Conservation (phyloP, 2,888 invertebrate genomes). For the Thereva nobilitata region DNA sequence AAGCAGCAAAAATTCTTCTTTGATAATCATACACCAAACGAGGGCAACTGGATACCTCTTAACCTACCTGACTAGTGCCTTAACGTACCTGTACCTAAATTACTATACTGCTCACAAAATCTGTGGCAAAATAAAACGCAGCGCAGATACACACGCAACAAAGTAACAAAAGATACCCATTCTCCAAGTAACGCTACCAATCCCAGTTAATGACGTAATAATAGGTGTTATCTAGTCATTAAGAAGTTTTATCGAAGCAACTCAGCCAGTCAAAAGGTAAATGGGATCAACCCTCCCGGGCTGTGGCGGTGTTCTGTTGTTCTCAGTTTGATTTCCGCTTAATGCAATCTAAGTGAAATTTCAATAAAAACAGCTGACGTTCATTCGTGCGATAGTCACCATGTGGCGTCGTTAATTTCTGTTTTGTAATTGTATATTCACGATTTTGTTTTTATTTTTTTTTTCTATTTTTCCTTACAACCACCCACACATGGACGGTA, state of each 20-base stretch:
- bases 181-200: slow-evolving; percentile 30
- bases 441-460: slow-evolving; percentile 3
- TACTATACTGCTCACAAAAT: no score
- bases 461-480: neutral
- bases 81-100: no score
- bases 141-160: no score
- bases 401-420: slow-evolving; percentile 25
- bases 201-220: slow-evolving; percentile 38
- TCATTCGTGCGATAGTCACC: slow-evolving; percentile 15
- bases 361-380: slow-evolving; percentile 31
- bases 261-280: slow-evolving; percentile 1
- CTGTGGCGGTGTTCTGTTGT: no score
- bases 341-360: slow-evolving; percentile 1
- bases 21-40: no score
- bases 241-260: slow-evolving; percentile 15
- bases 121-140: no score
- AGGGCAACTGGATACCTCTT: no score
- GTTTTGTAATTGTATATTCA: slow-evolving; percentile 16
- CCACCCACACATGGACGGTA: no score
- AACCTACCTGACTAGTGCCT: no score
- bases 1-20: no score
- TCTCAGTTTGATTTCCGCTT: no score
- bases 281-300: no score
- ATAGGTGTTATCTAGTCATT: slow-evolving; percentile 36
- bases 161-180: neutral